Evolutionary conservation across 2,888 invertebrate genomes (phyloP), one percentile per base, ranked within the genome.

Genomic region (Tachina grossa): DNA sequence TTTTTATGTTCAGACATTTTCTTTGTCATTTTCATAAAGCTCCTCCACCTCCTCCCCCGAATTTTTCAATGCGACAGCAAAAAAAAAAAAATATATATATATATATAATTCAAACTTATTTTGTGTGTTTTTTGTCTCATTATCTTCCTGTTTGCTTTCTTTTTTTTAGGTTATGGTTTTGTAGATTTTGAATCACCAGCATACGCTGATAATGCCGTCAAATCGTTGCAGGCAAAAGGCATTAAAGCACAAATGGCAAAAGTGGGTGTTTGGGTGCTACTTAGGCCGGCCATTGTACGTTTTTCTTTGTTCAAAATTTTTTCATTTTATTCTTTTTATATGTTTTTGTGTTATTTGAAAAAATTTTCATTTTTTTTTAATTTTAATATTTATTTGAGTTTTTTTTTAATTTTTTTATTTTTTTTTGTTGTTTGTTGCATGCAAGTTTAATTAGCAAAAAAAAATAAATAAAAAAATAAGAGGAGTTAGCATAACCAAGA

Each of bases 201-300:
- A 92, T 97, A 98, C 93, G 99, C 99, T 91, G 98, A 98, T 94
- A 96, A 96, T 91, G 99, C 99, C 91, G 98, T 99, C 92, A 98
- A 98, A 95, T 98, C 97, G 93, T 96, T 99, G 94, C 97, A 97
- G 95, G 96, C 97, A 93, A 97, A 97, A 95, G 98, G 98, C 95
- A 97, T 98, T 94, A 98, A 99, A 96, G 99, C 98, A 94, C 99
- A 99, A 96, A 99, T 99, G 99, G 99, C 99, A 95, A 99, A 98
- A 97, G 97, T 97, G 97, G 97, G 97, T 97, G 97, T 97, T 96
- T 96, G 97, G 96, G 96, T 96, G 96, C 97, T 96, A 95, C 97
- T 96, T 97, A 97, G 97, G 96, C 96, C 96, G 96, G 96, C 96
- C 96, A 97, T 96, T 97, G 97, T 97, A 97, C 97, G 97, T 97